Evolutionary conservation across 1,140 invertebrate genomes (phyloP).

Genomic region (Pachypsylla venusta): DNA sequence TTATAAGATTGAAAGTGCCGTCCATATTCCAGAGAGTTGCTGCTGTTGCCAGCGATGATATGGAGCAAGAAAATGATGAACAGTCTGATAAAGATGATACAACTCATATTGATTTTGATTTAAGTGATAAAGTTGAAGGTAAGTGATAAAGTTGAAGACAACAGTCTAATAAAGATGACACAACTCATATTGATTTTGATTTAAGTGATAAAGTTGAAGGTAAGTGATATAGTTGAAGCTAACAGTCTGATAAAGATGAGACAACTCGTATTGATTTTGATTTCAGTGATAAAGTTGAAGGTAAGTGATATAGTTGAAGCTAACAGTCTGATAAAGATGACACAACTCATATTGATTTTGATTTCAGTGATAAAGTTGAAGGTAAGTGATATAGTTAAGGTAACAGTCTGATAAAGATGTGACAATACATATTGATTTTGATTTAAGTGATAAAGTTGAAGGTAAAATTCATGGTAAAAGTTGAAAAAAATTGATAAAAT

Average conservation of each 20-base stretch:
- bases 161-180: neutral
- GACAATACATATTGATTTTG: conserved; percentile 18
- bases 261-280: conserved; percentile 18
- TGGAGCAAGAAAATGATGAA: neutral
- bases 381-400: too few relatives aligned
- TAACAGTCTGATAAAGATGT: conserved; percentile 1
- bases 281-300: conserved; percentile 17
- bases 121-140: conserved; percentile 19
- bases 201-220: conserved; percentile 18
- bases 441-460: conserved; percentile 16
- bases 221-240: too few relatives aligned
- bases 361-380: conserved; percentile 16
- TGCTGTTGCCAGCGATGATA: neutral
- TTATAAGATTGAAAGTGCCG: conserved; percentile 21
- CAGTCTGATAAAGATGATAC: conserved; percentile 10
- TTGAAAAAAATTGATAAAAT: too few relatives aligned
- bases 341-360: conserved; percentile 18
- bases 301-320: too few relatives aligned
- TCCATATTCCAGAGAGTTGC: conserved; percentile 7
- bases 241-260: conserved; percentile 4
- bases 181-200: conserved; percentile 19
- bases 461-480: too few relatives aligned
- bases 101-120: conserved; percentile 18
- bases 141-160: too few relatives aligned
- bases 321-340: conserved; percentile 3